Evolutionary conservation across 2,113 vertebrate genomes (phyloP), one percentile per base, ranked within the genome.

Genomic region (Tinamus guttatus): DNA sequence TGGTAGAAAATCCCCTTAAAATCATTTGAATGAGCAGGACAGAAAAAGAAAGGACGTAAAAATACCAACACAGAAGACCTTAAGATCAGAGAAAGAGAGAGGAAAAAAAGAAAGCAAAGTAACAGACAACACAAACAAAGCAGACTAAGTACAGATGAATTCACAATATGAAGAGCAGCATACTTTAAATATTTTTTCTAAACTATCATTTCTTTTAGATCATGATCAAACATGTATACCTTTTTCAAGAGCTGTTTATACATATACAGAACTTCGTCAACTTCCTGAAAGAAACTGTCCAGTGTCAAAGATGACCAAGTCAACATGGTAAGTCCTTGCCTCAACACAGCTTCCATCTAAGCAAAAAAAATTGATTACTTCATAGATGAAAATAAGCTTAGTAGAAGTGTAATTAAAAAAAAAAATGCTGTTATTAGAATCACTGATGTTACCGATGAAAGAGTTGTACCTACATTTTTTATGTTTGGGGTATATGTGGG

Each of bases 281-380:
- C 98, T 79, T 98, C 98, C 67, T 97, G 91, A 93, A 99, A 98
- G 95, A 98, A 99, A 85, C 90, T 98, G 85, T 98, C 98, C 64
- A 99, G 94, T 5, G 96, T 96, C 54, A 98, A 91, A 69, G 98
- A 99, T 49, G 98, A 98, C 99, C 99, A 99, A 11, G 98, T 98
- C 69, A 98, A 89, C 76, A 98, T 90, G 16, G 98, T 98, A 85
- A 98, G 96, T 30, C 98, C 98, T 71, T 97, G 97, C n/a, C 97
- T 96, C 87, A 99, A 93, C 15, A 98, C 98, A 90, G 78, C 87
- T 79, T 98, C 98, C 91, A 99, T 95, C 99, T 99, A 95, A 62
- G 95, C 43, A 96, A 43, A 87, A 87, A 83, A 85, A 74, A 8
- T 75, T 3, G 24, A 28, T 49, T 43, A 81, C 86, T 79, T 69